A percentile compares a stretch with the other conserved stretches of the same genome.
These are phyloP conservation scores for Mallotus villosus DNA, from an alignment of 2,797 vertebrate species.

Conservation along the genomic window DNA sequence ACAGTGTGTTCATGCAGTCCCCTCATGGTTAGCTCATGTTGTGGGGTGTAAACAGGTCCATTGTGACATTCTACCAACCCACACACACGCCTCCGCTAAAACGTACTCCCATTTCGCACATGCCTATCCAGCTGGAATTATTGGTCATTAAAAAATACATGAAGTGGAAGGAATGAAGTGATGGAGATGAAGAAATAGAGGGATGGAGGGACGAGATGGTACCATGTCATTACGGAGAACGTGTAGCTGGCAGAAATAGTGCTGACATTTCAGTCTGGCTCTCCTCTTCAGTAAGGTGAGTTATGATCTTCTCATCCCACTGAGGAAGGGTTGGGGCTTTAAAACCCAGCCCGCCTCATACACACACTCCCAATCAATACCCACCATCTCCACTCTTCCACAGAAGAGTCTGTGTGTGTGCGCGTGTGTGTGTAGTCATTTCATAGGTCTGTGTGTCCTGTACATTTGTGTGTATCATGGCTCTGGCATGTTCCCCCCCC, in stretches of 20 bases:
- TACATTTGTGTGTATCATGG: conserved; percentile 16
- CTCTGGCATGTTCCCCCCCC: conserved; percentile 3
- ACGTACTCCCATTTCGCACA: conserved; percentile 33
- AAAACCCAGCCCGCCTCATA: neutral
- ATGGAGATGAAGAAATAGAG: conserved; percentile 39
- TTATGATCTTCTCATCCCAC: conserved; percentile 58
- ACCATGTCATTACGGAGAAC: conserved; percentile 53
- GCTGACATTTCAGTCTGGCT: conserved; percentile 69
- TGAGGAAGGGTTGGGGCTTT: conserved; percentile 55
- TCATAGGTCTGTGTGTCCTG: neutral
- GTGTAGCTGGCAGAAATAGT: conserved; percentile 65
- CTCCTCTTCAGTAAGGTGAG: conserved; percentile 49
- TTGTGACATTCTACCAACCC: neutral
- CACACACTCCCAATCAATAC: neutral
- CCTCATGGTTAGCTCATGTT: too few relatives aligned
- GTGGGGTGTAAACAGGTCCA: neutral
- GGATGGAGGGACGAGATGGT: conserved; percentile 37
- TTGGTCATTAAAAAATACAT: conserved; percentile 55
- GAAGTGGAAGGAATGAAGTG: conserved; percentile 33
- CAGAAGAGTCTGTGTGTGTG: conserved; percentile 12
- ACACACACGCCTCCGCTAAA: neutral
- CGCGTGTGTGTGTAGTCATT: too few relatives aligned
- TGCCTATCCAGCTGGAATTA: conserved; percentile 41
- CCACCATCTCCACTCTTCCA: conserved; percentile 19
- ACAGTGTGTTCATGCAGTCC: too few relatives aligned